phyloP scores from a whole-genome alignment of 2,113 vertebrate genomes.

The Equus przewalskii region DNA sequence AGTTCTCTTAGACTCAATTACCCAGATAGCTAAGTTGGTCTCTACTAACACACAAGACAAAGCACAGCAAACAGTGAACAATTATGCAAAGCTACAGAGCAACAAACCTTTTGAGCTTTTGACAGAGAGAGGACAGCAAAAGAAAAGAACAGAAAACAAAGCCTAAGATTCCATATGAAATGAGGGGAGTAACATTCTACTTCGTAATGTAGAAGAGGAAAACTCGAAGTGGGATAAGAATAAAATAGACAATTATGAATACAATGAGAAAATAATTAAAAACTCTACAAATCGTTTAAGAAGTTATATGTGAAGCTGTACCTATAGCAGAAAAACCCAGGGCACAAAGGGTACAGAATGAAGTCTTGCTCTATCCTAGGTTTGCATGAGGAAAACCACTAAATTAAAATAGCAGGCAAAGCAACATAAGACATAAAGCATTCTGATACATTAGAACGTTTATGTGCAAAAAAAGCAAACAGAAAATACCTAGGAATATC shows the following conservation, averaged over 20 bases:
- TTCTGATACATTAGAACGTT: conserved; percentile 87
- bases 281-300: background rate
- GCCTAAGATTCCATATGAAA: background rate
- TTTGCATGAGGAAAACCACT: background rate
- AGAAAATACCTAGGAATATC: conserved; percentile 99
- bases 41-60: background rate
- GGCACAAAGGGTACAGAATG: background rate
- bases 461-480: conserved; percentile 89
- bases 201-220: background rate
- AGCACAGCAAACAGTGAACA: background rate
- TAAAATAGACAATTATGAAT: background rate
- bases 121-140: background rate
- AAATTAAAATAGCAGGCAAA: conserved; percentile 67
- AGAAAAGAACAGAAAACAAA: background rate
- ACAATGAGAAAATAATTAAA: background rate
- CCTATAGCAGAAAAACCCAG: background rate
- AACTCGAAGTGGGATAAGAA: background rate
- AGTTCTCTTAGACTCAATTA: conserved; percentile 53
- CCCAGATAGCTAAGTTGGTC: background rate
- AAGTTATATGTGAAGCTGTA: background rate
- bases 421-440: conserved; percentile 87
- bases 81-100: background rate
- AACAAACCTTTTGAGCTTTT: background rate
- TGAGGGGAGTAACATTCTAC: background rate
- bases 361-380: background rate